Evolutionary conservation across 1,140 invertebrate species (phyloP).

Genomic region (Colletes latitarsis): DNA sequence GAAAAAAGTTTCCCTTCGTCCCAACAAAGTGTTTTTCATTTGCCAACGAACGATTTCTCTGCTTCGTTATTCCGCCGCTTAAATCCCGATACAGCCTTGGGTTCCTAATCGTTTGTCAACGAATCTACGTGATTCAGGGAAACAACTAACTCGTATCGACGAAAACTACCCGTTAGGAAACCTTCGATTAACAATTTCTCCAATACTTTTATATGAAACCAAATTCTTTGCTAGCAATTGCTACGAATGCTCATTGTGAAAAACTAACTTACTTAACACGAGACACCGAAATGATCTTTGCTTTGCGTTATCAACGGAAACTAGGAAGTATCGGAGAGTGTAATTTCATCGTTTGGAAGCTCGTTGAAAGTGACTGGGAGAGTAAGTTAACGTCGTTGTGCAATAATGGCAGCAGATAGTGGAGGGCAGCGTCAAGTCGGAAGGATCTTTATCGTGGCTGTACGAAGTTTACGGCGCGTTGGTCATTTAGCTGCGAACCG

Average conservation of each 20-base stretch:
- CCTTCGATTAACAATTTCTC: too few relatives aligned
- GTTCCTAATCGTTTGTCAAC: background rate
- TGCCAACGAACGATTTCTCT: background rate
- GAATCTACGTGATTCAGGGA: too few relatives aligned
- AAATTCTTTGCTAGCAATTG: too few relatives aligned
- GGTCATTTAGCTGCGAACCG: too few relatives aligned
- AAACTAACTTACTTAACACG: too few relatives aligned
- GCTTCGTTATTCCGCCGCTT: too few relatives aligned
- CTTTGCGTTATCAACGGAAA: background rate
- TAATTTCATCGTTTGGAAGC: slow-evolving; percentile 13
- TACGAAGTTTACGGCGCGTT: background rate
- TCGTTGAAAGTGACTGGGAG: background rate
- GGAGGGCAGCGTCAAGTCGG: slow-evolving; percentile 15
- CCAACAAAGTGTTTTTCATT: slow-evolving; percentile 22
- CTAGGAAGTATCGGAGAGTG: slow-evolving; percentile 18
- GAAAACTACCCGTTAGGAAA: too few relatives aligned
- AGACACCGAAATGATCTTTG: background rate
- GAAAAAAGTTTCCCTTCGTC: slow-evolving; percentile 58
- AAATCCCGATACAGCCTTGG: too few relatives aligned
- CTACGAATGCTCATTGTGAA: too few relatives aligned
- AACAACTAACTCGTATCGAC: too few relatives aligned
- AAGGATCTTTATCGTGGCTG: background rate
- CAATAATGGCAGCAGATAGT: slow-evolving; percentile 13
- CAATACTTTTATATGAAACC: too few relatives aligned
- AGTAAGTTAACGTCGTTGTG: slow-evolving; percentile 43